These are phyloP conservation scores for Malurus splendens DNA, from an alignment of 2,797 vertebrate genomes.

Conservation along the genomic window DNA sequence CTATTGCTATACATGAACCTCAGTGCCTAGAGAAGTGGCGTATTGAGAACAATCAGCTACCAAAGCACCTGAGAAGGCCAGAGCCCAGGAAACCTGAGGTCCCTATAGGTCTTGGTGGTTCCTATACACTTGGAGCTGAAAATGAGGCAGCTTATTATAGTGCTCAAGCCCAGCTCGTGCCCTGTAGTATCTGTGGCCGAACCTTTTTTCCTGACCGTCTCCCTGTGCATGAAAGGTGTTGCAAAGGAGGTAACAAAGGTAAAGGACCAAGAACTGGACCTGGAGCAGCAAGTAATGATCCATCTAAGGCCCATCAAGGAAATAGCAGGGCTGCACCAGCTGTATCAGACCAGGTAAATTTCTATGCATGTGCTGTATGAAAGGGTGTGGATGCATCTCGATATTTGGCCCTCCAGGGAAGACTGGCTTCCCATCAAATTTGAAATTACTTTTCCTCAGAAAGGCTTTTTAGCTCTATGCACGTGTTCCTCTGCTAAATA, in stretches of 20 bases:
- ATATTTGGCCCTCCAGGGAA: background rate
- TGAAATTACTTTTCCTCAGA: background rate
- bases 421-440: background rate
- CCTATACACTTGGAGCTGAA: background rate
- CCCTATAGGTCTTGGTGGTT: background rate
- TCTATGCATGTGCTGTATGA: background rate
- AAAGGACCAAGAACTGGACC: background rate
- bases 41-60: constrained; percentile 68
- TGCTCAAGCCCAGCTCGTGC: constrained; percentile 63
- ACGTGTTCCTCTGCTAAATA: background rate
- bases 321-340: background rate
- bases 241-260: constrained; percentile 17
- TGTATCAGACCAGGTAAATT: constrained; percentile 56
- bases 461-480: background rate
- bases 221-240: constrained; percentile 65
- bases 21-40: constrained; percentile 74
- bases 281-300: background rate
- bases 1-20: constrained; percentile 72
- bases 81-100: constrained; percentile 65
- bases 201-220: constrained; percentile 69
- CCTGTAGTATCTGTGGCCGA: constrained; percentile 62
- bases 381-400: background rate
- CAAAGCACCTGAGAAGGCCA: constrained; percentile 59
- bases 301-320: background rate
- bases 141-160: constrained; percentile 56